Base-by-base conservation (phyloP, 2,888 invertebrate genomes). In the Carcina quercana region DNA sequence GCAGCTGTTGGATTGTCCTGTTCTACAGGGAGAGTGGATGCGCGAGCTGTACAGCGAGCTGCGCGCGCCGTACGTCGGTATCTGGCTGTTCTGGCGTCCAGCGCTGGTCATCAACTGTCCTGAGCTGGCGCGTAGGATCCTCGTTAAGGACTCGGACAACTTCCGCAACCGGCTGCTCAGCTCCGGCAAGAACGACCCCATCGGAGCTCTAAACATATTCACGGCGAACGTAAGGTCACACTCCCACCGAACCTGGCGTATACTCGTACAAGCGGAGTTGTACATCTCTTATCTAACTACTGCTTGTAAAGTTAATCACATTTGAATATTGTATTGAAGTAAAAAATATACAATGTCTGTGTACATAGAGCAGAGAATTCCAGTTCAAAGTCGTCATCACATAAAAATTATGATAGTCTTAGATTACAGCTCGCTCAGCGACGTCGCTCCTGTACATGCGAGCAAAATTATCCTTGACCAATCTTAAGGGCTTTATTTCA, bases 61-160 rank as follows among this genome's bases (percentile, higher is more conserved):
- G 21, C 25, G 21, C 2, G 19, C 31, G 0, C 54, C 56, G 0
- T 54, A 58, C 27, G 25, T 53, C 1, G 62, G 62, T 0, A 43
- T 61, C 5, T 63, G 58, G 58, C 13, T 53, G 13, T 54, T 60
- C 35, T 56, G 53, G 53, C 38, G 43, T 12, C 62, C 61, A 8
- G 50, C 45, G 1, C 47, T 62, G n/a, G 19, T 62, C 3, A 33
- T 61, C 13, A 47, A 45, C 27, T 38, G 37, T 4, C 58, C 59
- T 1, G 47, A 52, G 0, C 20, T 61, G 0, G 49, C 52, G 2
- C 39, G 43, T 1, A 46, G 40, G 1, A 31, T 61, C 10, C 43
- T 60, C 5, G 32, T 54, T 2, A 49, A 45, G 21, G 57, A 62
- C 28, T 40, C 40, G 2, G 47, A 43, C 5, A 22, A 34, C 13